Evolutionary conservation across 2,888 invertebrate genomes (phyloP).

Genomic region (Synanthedon tipuliformis): DNA sequence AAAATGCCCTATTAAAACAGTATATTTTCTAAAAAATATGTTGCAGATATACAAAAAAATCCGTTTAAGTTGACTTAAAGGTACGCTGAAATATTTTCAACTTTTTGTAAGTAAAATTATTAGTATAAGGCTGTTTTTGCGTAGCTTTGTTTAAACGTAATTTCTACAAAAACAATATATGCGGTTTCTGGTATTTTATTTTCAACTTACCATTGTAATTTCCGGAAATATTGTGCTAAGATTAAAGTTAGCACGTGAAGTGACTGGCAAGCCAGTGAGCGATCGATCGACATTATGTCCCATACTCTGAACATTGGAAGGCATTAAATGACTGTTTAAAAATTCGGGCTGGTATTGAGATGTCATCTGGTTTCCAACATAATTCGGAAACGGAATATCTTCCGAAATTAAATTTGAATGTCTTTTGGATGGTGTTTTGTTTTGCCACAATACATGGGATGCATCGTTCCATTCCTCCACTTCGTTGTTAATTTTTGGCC

Average conservation of each 20-base stretch:
- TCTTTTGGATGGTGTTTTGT: slow-evolving; percentile 40
- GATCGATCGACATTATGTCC: slow-evolving; percentile 46
- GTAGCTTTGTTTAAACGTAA: not conserved
- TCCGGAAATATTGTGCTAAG: slow-evolving; percentile 87
- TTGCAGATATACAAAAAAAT: too few species aligned
- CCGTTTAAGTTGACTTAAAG: too few species aligned
- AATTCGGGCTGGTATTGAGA: slow-evolving; percentile 56
- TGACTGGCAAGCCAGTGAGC: slow-evolving; percentile 42
- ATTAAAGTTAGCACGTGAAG: slow-evolving; percentile 79
- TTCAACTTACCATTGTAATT: slow-evolving; percentile 72
- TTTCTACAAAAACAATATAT: not conserved
- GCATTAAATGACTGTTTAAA: slow-evolving; percentile 55
- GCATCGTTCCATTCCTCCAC: slow-evolving; percentile 55
- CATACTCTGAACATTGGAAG: slow-evolving; percentile 47
- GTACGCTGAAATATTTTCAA: too few species aligned
- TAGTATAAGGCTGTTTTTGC: not conserved
- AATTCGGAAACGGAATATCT: slow-evolving; percentile 52
- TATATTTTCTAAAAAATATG: too few species aligned
- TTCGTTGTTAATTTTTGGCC: slow-evolving; percentile 42
- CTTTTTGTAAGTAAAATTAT: too few species aligned
- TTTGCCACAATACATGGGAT: slow-evolving; percentile 51
- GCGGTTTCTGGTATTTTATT: slow-evolving; percentile 1
- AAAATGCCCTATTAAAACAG: too few species aligned
- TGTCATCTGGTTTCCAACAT: slow-evolving; percentile 52
- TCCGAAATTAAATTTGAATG: slow-evolving; percentile 47